Evolutionary conservation across 1,140 invertebrate genomes (phyloP).

Genomic region (Drosophila serrata): DNA sequence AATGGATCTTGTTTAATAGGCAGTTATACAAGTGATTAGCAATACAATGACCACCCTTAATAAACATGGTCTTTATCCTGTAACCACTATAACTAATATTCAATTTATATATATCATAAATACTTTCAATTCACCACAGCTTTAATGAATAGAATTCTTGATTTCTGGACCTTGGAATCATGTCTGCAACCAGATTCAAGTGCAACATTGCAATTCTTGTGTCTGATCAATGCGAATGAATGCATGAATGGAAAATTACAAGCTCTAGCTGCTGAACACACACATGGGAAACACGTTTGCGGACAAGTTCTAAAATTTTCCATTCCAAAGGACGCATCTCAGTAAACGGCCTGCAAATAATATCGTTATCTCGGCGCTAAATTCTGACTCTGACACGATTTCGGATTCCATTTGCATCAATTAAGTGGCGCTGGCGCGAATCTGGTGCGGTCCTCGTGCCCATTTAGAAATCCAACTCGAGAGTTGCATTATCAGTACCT

Average conservation of each 20-base stretch:
- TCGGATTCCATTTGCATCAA: constrained; percentile 56
- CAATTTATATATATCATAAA: background rate
- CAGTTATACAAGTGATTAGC: background rate
- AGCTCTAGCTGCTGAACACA: background rate
- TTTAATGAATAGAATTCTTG: background rate
- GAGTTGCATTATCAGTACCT: constrained; percentile 35
- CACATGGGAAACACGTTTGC: constrained; percentile 56
- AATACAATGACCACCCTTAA: background rate
- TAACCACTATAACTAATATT: background rate
- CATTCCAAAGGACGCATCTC: constrained; percentile 56
- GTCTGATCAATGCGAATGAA: constrained; percentile 29
- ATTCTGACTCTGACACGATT: constrained; percentile 69
- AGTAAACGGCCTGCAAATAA: constrained; percentile 13
- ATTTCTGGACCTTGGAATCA: constrained; percentile 10
- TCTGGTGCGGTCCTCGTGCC: constrained; percentile 53
- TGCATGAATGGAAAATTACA: constrained; percentile 65
- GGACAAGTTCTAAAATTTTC: constrained; percentile 58
- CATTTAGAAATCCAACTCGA: constrained; percentile 41
- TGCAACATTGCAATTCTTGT: constrained; percentile 70
- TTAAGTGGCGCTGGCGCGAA: constrained; percentile 23
- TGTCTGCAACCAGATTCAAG: constrained; percentile 59
- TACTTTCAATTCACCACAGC: background rate
- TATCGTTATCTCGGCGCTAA: constrained; percentile 50
- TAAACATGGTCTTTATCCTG: background rate
- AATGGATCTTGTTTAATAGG: background rate